Conservation (phyloP, 2,888 invertebrate species). For the Leptura quadrifasciata region DNA sequence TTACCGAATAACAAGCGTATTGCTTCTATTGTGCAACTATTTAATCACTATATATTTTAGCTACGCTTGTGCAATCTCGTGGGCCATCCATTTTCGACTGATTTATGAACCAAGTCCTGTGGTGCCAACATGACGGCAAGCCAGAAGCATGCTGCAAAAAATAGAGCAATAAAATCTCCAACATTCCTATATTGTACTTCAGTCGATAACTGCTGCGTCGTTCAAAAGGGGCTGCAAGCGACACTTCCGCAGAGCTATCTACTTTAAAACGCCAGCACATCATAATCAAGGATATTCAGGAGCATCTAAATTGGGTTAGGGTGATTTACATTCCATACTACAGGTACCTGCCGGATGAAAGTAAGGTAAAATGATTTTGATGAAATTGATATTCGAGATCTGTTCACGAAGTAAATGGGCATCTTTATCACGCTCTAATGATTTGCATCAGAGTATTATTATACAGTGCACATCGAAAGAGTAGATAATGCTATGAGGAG, state of each 20-base stretch:
- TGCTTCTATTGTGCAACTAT: conserved; percentile 13
- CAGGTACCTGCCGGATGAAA: conserved; percentile 14
- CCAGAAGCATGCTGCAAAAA: conserved; percentile 63
- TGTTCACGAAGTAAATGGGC: conserved; percentile 4
- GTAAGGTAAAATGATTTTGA: conserved; percentile 25
- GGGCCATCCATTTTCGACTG: conserved; percentile 62
- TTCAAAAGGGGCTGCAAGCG: conserved; percentile 18
- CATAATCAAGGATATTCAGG: conserved; percentile 28
- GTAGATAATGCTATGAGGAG: too few relatives aligned
- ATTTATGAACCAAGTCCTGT: conserved; percentile 65
- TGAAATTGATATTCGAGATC: conserved; percentile 30
- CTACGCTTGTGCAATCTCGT: conserved; percentile 46
- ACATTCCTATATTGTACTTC: conserved; percentile 31
- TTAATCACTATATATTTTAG: conserved; percentile 31
- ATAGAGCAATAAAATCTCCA: conserved; percentile 61
- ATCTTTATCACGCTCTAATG: conserved; percentile 22
- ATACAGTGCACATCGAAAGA: neutral
- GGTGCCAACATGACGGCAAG: conserved; percentile 69
- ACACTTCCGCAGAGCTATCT: conserved; percentile 17
- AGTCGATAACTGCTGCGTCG: conserved; percentile 29
- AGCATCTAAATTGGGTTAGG: conserved; percentile 23
- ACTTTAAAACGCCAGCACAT: conserved; percentile 3
- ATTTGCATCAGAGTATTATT: conserved; percentile 17
- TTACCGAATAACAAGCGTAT: conserved; percentile 24
- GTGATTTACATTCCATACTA: conserved; percentile 28